Percentiles rank a stretch among this genome's conserved stretches.
phyloP scores from a whole-genome alignment of 1,140 invertebrate genomes.

The Lysiphlebus fabarum region DNA sequence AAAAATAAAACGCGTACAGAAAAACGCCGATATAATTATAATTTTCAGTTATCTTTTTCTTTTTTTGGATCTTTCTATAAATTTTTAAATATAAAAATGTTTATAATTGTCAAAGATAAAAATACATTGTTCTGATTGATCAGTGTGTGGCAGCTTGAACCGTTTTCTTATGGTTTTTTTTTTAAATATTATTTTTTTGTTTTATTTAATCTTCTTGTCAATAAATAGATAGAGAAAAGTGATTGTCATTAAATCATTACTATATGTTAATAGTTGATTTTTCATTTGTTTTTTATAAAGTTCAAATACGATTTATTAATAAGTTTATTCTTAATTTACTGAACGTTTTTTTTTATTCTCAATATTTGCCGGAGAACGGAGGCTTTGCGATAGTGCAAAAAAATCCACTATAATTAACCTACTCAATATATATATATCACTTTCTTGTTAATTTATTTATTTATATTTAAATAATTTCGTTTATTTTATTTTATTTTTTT shows the following conservation, averaged over 20 bases:
- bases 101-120: constrained; percentile 15
- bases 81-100: constrained; percentile 23
- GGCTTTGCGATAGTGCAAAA: no score
- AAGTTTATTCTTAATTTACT: constrained; percentile 4
- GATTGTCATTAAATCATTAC: constrained; percentile 43
- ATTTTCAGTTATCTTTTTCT: constrained; percentile 7
- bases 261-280: background rate
- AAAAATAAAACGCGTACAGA: constrained; percentile 20
- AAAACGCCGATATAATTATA: background rate
- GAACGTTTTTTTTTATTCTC: background rate
- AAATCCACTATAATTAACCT: no score
- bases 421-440: no score
- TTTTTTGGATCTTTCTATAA: constrained; percentile 14
- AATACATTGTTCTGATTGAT: constrained; percentile 10
- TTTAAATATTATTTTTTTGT: no score
- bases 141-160: constrained; percentile 39
- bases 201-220: constrained; percentile 29
- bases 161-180: constrained; percentile 35
- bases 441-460: no score
- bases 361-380: no score
- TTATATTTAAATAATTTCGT: no score
- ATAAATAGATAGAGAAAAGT: constrained; percentile 44
- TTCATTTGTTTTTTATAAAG: constrained; percentile 10
- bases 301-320: constrained; percentile 7
- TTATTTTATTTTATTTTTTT: no score